phyloP scores from a whole-genome alignment of 2,797 vertebrate genomes.

The Emys orbicularis region DNA sequence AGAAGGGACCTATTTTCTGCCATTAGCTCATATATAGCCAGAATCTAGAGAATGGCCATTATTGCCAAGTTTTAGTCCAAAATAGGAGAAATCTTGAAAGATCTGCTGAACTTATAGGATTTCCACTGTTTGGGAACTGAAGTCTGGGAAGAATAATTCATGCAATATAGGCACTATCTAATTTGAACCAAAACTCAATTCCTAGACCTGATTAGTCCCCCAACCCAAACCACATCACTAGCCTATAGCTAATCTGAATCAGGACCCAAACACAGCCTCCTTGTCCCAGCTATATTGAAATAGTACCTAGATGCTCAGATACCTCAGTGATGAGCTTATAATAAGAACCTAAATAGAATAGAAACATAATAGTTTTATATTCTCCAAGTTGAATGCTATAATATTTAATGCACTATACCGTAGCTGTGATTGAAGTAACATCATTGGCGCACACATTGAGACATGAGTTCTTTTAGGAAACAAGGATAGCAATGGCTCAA shows the following conservation, averaged over 20 bases:
- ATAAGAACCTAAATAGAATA: not conserved
- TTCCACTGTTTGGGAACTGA: not conserved
- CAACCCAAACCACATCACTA: not conserved
- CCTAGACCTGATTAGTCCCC: not conserved
- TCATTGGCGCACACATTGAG: not conserved
- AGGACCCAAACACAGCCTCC: not conserved
- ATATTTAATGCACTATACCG: not conserved
- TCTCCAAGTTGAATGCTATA: not conserved
- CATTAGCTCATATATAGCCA: not conserved
- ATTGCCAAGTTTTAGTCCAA: not conserved
- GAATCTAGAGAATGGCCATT: not conserved
- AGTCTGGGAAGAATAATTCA: not conserved
- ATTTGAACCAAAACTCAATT: not conserved
- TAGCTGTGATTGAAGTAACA: not conserved
- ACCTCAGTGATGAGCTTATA: not conserved
- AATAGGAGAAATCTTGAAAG: slow-evolving; percentile 1
- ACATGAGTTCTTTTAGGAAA: not conserved
- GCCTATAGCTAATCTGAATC: no score
- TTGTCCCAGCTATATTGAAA: not conserved
- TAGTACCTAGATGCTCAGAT: not conserved
- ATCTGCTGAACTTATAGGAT: not conserved
- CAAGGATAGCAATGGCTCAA: not conserved
- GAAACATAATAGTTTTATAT: not conserved
- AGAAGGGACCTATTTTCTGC: not conserved
- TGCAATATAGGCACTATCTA: not conserved